phyloP scores from a whole-genome alignment of 2,113 vertebrate genomes.

The Leptobrachium leishanense region DNA sequence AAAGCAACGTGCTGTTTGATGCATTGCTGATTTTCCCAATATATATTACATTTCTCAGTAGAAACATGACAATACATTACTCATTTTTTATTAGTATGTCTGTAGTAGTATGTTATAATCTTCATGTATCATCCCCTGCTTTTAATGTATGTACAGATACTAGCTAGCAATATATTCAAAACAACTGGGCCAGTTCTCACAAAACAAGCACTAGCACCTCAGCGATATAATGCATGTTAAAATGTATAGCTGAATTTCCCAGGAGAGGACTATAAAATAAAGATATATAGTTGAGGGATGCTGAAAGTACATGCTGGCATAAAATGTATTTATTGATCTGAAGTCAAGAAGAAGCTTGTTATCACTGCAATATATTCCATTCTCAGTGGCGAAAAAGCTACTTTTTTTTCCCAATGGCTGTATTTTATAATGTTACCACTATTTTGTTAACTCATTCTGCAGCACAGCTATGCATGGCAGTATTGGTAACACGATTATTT shows the following conservation, averaged over 20 bases:
- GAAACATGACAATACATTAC: too few relatives aligned
- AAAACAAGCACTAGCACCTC: background rate
- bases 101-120: too few relatives aligned
- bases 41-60: too few relatives aligned
- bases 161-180: background rate
- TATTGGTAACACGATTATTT: background rate
- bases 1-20: too few relatives aligned
- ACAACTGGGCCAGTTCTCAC: background rate
- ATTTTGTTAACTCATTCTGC: background rate
- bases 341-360: constrained; percentile 14
- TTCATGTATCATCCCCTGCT: background rate
- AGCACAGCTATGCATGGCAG: background rate
- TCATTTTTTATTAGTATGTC: too few relatives aligned
- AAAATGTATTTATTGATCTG: constrained; percentile 36
- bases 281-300: constrained; percentile 29
- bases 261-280: constrained; percentile 22
- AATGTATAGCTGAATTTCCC: background rate
- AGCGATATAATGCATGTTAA: constrained; percentile 10
- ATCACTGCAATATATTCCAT: constrained; percentile 25
- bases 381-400: constrained; percentile 5
- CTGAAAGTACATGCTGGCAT: constrained; percentile 20
- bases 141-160: background rate
- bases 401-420: background rate
- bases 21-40: too few relatives aligned
- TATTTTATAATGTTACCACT: background rate